A percentile compares a stretch with the other conserved stretches of the same genome.
These are phyloP conservation scores for Colletes gigas DNA, from an alignment of 1,140 invertebrate genomes.

Conservation along the genomic window DNA sequence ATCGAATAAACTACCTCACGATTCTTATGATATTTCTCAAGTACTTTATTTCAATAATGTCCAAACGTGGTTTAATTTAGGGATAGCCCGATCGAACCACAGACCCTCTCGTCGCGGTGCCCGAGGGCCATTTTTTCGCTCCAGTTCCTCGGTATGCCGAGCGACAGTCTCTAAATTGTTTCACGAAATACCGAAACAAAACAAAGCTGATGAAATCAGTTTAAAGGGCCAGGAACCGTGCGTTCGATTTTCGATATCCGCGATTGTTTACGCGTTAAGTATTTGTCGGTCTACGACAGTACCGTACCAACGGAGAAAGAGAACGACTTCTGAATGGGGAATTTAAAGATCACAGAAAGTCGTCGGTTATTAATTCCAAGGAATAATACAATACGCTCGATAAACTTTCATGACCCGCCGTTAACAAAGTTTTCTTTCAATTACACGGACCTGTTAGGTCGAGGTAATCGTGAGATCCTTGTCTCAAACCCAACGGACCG, in stretches of 20 bases:
- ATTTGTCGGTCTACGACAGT: background rate
- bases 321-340: background rate
- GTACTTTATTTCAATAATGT: background rate
- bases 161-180: background rate
- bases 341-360: background rate
- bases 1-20: too few species aligned
- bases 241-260: background rate
- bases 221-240: too few species aligned
- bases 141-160: background rate
- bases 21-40: too few species aligned
- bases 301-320: background rate
- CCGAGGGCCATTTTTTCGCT: background rate
- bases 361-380: conserved; percentile 9
- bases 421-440: conserved; percentile 26
- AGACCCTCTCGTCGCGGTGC: background rate
- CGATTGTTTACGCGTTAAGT: background rate
- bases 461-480: background rate
- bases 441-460: background rate
- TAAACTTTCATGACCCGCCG: background rate
- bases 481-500: background rate
- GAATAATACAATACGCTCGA: conserved; percentile 1
- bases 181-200: background rate
- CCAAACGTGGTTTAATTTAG: background rate
- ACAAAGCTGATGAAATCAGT: background rate
- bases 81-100: background rate